These are phyloP conservation scores for Nymphalis polychloros DNA, from an alignment of 2,888 invertebrate genomes.

Conservation along the genomic window DNA sequence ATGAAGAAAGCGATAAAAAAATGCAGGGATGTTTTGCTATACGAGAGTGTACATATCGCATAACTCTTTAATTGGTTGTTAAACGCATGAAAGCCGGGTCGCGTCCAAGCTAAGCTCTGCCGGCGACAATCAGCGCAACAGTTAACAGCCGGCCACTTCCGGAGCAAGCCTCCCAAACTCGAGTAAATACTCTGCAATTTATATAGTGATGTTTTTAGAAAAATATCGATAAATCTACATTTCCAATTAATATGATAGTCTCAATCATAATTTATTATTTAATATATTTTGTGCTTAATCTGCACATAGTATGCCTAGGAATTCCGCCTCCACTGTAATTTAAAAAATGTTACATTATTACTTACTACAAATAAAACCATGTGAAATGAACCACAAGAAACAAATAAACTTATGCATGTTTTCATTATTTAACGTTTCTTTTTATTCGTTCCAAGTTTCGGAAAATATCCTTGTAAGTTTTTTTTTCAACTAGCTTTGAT, in stretches of 20 bases:
- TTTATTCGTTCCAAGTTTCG: too few species aligned
- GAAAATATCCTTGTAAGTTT: too few species aligned
- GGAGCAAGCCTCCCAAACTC: conserved; percentile 71
- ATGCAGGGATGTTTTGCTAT: conserved; percentile 9
- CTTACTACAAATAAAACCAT: too few species aligned
- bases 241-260: not conserved
- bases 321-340: too few species aligned
- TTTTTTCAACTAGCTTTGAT: too few species aligned
- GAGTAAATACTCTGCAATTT: conserved; percentile 75
- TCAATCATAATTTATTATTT: not conserved
- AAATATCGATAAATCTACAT: conserved; percentile 18
- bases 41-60: conserved; percentile 22
- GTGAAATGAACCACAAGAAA: too few species aligned
- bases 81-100: conserved; percentile 38
- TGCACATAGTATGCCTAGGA: too few species aligned
- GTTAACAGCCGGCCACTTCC: conserved; percentile 77
- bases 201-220: conserved; percentile 51
- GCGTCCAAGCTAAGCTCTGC: conserved; percentile 33
- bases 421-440: too few species aligned
- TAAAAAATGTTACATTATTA: too few species aligned
- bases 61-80: conserved; percentile 39
- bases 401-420: too few species aligned
- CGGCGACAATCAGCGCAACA: conserved; percentile 75
- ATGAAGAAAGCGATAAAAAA: conserved; percentile 11
- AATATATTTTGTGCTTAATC: too few species aligned